phyloP scores from a whole-genome alignment of 2,113 vertebrate genomes.

The Myrmophylax atrothorax region DNA sequence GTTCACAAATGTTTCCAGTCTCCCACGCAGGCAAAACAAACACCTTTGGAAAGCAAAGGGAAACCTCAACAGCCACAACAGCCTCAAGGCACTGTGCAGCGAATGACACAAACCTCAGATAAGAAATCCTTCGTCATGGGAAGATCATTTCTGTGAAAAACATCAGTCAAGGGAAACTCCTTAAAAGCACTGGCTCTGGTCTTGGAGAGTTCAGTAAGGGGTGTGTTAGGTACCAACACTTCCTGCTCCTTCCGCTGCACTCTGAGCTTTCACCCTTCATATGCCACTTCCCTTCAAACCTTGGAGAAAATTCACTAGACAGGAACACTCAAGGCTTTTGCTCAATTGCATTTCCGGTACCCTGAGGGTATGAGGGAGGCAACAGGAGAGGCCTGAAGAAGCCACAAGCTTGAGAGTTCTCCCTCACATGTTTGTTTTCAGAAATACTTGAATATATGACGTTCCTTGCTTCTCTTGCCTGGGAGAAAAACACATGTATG shows the following conservation, averaged over 20 bases:
- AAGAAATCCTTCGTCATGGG: neutral
- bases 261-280: neutral
- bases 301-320: neutral
- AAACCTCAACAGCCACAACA: neutral
- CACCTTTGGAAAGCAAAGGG: neutral
- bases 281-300: neutral
- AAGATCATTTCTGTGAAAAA: neutral
- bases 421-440: neutral
- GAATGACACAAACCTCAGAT: neutral
- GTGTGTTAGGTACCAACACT: neutral
- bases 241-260: neutral
- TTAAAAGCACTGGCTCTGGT: neutral
- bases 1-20: neutral
- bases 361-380: neutral
- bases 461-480: neutral
- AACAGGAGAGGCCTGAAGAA: neutral
- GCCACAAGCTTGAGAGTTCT: neutral
- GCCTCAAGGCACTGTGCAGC: neutral
- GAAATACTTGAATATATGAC: neutral
- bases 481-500: neutral
- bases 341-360: neutral
- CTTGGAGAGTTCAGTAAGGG: neutral
- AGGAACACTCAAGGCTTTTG: neutral
- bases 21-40: neutral
- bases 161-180: neutral